These are phyloP conservation scores for Scaptodrosophila lebanonensis DNA, from an alignment of 1,140 invertebrate genomes.

Conservation along the genomic window DNA sequence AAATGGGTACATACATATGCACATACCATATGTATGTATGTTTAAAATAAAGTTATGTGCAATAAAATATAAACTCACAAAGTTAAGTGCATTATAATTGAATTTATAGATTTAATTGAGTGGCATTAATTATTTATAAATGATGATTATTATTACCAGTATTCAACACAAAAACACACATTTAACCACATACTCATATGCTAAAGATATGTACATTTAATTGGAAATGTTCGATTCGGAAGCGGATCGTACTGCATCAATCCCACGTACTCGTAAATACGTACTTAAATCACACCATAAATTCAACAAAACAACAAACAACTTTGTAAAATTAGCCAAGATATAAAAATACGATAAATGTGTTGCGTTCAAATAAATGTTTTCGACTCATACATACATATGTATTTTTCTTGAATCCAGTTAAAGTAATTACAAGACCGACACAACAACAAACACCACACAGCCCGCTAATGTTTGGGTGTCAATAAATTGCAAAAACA, in stretches of 20 bases:
- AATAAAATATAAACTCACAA: constrained; percentile 36
- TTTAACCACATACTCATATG: too few relatives aligned
- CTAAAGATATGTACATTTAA: constrained; percentile 44
- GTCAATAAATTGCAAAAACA: constrained; percentile 18
- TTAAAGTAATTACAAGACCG: background rate
- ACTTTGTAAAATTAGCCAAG: constrained; percentile 38
- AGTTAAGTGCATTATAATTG: constrained; percentile 75
- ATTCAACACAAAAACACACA: too few relatives aligned
- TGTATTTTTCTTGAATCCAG: constrained; percentile 48
- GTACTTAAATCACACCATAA: constrained; percentile 31
- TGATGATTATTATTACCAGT: too few relatives aligned
- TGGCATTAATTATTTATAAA: constrained; percentile 1
- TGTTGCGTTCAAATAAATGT: constrained; percentile 73
- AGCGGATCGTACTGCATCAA: too few relatives aligned
- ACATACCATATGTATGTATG: constrained; percentile 3
- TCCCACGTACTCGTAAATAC: constrained; percentile 36
- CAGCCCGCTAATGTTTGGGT: background rate
- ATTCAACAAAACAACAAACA: too few relatives aligned
- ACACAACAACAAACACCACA: too few relatives aligned
- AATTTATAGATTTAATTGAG: constrained; percentile 67
- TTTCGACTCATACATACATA: constrained; percentile 69
- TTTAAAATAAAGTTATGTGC: constrained; percentile 21
- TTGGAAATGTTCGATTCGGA: too few relatives aligned
- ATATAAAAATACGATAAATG: constrained; percentile 36
- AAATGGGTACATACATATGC: constrained; percentile 20